Percentiles rank a stretch among this genome's conserved stretches.
Evolutionary conservation across 2,888 invertebrate genomes (phyloP).

Genomic region (Cecidostiba fungosa): DNA sequence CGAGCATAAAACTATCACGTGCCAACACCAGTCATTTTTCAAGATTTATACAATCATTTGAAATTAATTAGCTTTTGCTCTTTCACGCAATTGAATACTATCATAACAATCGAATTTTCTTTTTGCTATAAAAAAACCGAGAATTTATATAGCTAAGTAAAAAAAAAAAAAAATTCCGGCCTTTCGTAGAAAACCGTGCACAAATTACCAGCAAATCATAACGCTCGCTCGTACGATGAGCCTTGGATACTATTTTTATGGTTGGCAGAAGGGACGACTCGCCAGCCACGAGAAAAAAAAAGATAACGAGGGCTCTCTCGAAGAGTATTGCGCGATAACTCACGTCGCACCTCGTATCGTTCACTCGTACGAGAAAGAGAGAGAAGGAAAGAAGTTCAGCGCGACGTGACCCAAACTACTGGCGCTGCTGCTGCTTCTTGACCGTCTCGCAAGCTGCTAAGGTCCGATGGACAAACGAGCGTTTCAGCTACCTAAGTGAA

Average conservation of each 20-base stretch:
- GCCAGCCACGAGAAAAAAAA: conserved; percentile 41
- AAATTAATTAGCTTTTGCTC: neutral
- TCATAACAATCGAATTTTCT: no score
- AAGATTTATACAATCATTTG: neutral
- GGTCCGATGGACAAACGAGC: conserved; percentile 55
- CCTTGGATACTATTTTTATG: conserved; percentile 50
- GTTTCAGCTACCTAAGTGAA: conserved; percentile 62
- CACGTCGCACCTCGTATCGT: conserved; percentile 66
- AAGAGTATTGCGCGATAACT: conserved; percentile 69
- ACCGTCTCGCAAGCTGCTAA: conserved; percentile 31
- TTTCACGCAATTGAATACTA: neutral
- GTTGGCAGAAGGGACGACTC: neutral
- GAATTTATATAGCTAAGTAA: no score
- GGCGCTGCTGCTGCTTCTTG: conserved; percentile 39
- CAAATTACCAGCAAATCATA: neutral
- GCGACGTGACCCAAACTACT: conserved; percentile 63
- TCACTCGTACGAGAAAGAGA: conserved; percentile 54
- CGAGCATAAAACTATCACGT: conserved; percentile 5
- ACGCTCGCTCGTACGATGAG: neutral
- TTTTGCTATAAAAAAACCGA: no score
- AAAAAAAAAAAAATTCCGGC: neutral
- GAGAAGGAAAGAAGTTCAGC: conserved; percentile 55
- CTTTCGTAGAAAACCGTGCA: neutral
- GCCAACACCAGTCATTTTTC: neutral
- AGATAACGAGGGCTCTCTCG: conserved; percentile 35